Percentiles rank a stretch among this genome's conserved stretches.
phyloP scores from a whole-genome alignment of 2,888 invertebrate genomes.

The Polydesmus complanatus region DNA sequence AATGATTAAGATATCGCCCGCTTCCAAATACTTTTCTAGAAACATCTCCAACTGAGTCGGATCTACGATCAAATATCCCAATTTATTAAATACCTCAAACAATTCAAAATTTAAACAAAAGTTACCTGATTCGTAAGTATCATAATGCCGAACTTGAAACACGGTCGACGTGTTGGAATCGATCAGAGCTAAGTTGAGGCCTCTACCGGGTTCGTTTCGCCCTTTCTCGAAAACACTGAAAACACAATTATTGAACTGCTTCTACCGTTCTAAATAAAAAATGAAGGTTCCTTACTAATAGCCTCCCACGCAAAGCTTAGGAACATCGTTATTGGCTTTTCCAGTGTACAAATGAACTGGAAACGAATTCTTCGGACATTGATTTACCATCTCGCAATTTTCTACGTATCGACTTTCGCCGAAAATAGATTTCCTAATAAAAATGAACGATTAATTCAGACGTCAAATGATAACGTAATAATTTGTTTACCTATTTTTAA shows the following conservation, averaged over 20 bases:
- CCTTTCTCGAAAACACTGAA: constrained; percentile 31
- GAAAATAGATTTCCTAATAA: neutral
- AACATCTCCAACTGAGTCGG: constrained; percentile 34
- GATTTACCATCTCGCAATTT: constrained; percentile 35
- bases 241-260: constrained; percentile 13
- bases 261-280: constrained; percentile 10
- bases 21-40: constrained; percentile 26
- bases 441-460: no score
- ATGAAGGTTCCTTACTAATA: constrained; percentile 33
- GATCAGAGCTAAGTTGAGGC: constrained; percentile 40
- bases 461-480: neutral
- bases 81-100: no score
- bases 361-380: constrained; percentile 32
- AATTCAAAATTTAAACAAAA: no score
- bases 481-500: neutral
- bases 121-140: constrained; percentile 40
- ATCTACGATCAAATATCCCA: constrained; percentile 27
- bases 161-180: constrained; percentile 35
- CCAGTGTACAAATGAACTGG: constrained; percentile 38
- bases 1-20: constrained; percentile 38
- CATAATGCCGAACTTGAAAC: constrained; percentile 37
- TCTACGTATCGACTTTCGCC: constrained; percentile 25
- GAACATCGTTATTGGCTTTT: constrained; percentile 35
- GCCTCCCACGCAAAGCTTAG: constrained; percentile 40
- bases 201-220: constrained; percentile 39